Percentiles rank a stretch among this genome's conserved stretches.
phyloP scores from a whole-genome alignment of 2,113 vertebrate genomes.

The Indri indri region DNA sequence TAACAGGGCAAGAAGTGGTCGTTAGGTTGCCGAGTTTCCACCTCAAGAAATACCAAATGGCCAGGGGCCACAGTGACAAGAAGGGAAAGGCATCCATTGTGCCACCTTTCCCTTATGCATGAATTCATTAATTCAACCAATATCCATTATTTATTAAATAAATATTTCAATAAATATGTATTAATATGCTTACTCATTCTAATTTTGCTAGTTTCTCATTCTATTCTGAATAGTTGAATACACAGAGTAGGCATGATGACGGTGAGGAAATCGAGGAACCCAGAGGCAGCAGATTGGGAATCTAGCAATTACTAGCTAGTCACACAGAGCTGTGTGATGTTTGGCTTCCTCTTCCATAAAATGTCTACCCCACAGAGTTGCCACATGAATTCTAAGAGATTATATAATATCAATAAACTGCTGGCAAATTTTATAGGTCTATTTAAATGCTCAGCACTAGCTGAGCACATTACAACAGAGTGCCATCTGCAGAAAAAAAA shows the following conservation, averaged over 20 bases:
- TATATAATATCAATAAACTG: not conserved
- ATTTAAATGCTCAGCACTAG: not conserved
- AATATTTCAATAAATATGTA: not conserved
- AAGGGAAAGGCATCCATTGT: not conserved
- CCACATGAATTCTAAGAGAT: not conserved
- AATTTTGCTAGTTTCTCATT: conserved; percentile 12
- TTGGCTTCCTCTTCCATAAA: not conserved
- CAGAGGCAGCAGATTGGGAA: not conserved
- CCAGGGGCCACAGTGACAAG: not conserved
- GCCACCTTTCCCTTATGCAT: not conserved
- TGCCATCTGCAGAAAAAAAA: conserved; percentile 37
- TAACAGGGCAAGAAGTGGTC: not conserved
- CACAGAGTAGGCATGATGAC: not conserved
- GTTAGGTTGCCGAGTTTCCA: not conserved
- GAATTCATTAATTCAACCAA: not conserved
- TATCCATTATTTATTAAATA: not conserved
- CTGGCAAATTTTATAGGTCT: not conserved
- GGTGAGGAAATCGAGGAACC: not conserved
- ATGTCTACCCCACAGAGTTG: not conserved
- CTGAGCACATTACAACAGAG: not conserved
- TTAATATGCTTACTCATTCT: not conserved
- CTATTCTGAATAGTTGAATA: not conserved
- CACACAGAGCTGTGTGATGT: not conserved
- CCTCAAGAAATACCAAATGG: not conserved
- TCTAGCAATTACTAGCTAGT: not conserved